phyloP scores from a whole-genome alignment of 2,113 vertebrate species.

The Gallinago media region DNA sequence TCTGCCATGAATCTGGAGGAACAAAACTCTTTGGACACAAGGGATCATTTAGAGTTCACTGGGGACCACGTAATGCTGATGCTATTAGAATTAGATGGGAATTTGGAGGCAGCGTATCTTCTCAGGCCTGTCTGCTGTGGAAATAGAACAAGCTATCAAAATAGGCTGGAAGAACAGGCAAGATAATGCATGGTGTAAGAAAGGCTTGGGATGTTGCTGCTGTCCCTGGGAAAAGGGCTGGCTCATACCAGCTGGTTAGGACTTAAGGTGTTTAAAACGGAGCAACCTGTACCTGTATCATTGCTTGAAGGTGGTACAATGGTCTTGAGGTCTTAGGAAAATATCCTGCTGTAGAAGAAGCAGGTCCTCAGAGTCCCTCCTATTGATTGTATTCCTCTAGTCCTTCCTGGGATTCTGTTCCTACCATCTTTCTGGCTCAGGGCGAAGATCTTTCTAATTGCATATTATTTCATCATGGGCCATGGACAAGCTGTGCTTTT shows the following conservation, averaged over 20 bases:
- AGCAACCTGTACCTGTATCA: fast-evolving
- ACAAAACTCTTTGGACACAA: neutral
- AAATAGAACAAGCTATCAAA: neutral
- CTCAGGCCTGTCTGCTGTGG: neutral
- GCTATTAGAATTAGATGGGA: neutral
- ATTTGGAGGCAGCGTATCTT: neutral
- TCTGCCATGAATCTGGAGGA: neutral
- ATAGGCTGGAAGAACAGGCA: neutral
- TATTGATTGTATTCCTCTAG: neutral
- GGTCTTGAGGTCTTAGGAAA: neutral
- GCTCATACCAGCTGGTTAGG: neutral
- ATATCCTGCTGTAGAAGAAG: neutral
- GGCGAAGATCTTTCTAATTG: neutral
- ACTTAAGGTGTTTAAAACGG: fast-evolving
- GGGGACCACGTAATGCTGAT: neutral
- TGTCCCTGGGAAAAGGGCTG: neutral
- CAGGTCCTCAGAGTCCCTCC: neutral
- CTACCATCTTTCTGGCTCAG: neutral
- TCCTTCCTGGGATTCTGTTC: neutral
- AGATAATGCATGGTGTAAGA: neutral
- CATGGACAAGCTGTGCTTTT: neutral
- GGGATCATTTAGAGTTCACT: neutral
- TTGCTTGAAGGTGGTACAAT: fast-evolving
- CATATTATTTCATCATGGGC: fast-evolving
- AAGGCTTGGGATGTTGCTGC: neutral